phyloP scores from a whole-genome alignment of 2,113 vertebrate species.

The Romanogobio albipinnatus region DNA sequence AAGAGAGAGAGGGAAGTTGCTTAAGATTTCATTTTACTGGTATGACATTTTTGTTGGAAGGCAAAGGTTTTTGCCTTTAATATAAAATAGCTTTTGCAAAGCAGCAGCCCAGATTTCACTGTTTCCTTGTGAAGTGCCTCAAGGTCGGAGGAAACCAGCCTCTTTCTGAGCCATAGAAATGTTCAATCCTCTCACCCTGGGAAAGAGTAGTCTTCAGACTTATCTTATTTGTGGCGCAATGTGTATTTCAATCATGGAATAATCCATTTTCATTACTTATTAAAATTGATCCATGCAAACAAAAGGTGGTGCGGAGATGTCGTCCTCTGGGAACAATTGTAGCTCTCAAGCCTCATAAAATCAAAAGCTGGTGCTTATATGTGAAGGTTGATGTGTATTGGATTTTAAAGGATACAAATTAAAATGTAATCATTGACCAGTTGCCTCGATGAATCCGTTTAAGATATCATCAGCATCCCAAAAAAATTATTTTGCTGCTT shows the following conservation, averaged over 20 bases:
- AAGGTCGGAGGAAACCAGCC: conserved; percentile 42
- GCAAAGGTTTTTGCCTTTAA: conserved; percentile 26
- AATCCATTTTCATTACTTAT: conserved; percentile 55
- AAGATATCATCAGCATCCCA: too few species aligned
- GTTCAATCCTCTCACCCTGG: conserved; percentile 31
- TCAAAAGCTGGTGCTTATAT: conserved; percentile 17
- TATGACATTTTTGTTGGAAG: conserved; percentile 39
- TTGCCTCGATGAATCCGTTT: background rate
- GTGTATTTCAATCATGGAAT: conserved; percentile 41
- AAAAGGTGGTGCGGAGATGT: conserved; percentile 21
- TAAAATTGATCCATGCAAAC: conserved; percentile 45
- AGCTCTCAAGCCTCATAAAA: conserved; percentile 34
- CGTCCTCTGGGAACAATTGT: conserved; percentile 16
- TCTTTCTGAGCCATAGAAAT: conserved; percentile 32
- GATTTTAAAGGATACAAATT: conserved; percentile 15
- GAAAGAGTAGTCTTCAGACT: conserved; percentile 14
- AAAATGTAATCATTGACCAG: background rate
- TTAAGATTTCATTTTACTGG: conserved; percentile 22
- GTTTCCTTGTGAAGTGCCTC: conserved; percentile 37
- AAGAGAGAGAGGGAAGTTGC: conserved; percentile 11
- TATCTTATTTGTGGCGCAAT: conserved; percentile 31
- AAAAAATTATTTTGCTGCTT: too few species aligned
- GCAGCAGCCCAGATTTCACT: conserved; percentile 30
- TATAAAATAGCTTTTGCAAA: conserved; percentile 30
- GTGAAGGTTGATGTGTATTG: conserved; percentile 29